Evolutionary conservation across 2,888 invertebrate genomes (phyloP).

Genomic region (Epistrophe grossulariae): DNA sequence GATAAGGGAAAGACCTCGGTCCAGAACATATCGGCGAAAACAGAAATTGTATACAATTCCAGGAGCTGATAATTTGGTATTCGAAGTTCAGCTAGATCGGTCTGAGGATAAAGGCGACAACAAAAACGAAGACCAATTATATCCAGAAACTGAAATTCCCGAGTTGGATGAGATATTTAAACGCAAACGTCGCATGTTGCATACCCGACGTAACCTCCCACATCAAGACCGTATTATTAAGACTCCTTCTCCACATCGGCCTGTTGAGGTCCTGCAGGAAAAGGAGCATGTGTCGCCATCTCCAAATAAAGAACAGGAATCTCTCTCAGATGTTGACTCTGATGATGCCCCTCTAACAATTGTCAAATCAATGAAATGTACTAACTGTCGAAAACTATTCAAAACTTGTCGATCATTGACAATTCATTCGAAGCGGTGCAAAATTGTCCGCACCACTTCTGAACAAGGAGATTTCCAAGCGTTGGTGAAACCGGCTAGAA

Average conservation of each 20-base stretch:
- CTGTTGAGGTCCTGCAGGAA: background rate
- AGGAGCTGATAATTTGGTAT: slow-evolving; percentile 59
- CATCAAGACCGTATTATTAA: slow-evolving; percentile 5
- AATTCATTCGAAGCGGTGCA: slow-evolving; percentile 61
- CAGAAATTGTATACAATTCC: slow-evolving; percentile 59
- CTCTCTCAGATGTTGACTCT: slow-evolving; percentile 59
- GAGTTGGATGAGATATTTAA: slow-evolving; percentile 69
- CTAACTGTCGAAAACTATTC: slow-evolving; percentile 57
- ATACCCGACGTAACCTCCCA: slow-evolving; percentile 30
- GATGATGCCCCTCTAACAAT: slow-evolving; percentile 57
- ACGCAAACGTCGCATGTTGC: slow-evolving; percentile 58
- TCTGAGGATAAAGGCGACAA: background rate
- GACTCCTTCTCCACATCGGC: slow-evolving; percentile 2
- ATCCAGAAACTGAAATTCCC: slow-evolving; percentile 63
- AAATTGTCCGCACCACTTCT: background rate
- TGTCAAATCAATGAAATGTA: slow-evolving; percentile 62
- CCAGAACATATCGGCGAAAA: slow-evolving; percentile 59
- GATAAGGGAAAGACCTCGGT: slow-evolving; percentile 56
- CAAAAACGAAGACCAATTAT: slow-evolving; percentile 53
- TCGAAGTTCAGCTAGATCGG: slow-evolving; percentile 42
- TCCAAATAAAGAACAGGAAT: slow-evolving; percentile 1
- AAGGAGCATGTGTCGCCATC: background rate
- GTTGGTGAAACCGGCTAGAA: background rate
- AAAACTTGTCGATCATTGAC: slow-evolving; percentile 64
- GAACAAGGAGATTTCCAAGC: background rate